Evolutionary conservation across 64 coral and sea anemone species (phyloP).

Genomic region (Stylophora pistillata): DNA sequence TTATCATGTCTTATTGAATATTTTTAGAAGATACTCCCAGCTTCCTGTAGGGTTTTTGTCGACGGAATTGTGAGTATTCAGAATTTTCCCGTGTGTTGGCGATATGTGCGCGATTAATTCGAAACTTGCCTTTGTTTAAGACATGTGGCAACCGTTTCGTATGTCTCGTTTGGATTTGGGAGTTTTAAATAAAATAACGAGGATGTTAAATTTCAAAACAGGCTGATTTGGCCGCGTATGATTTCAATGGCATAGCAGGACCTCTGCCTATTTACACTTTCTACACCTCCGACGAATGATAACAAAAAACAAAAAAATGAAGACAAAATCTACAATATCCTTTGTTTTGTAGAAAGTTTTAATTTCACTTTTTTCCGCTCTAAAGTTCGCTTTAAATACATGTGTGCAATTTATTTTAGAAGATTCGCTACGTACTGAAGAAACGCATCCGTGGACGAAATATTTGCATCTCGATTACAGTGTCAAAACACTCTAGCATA

Average conservation of each 20-base stretch:
- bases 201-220: not conserved
- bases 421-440: not conserved
- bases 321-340: not conserved
- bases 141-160: not conserved
- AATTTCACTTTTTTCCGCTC: constrained; percentile 31
- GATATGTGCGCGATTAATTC: not conserved
- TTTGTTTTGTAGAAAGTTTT: constrained; percentile 16
- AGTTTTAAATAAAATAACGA: not conserved
- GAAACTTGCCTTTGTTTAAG: not conserved
- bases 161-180: not conserved
- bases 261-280: not conserved
- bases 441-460: not conserved
- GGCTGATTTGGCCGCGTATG: not conserved
- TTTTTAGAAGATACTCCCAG: too few species aligned
- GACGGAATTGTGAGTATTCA: too few species aligned
- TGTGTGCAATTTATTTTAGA: not conserved
- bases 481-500: not conserved
- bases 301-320: not conserved
- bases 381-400: not conserved
- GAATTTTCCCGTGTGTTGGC: too few species aligned
- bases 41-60: too few species aligned
- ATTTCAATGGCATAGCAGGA: constrained; percentile 4
- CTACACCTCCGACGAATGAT: not conserved
- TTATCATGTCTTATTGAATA: too few species aligned
- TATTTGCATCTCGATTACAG: not conserved